Evolutionary conservation across 2,797 vertebrate genomes (phyloP), one percentile per base, ranked within the genome.

Genomic region (Orestias chungarensis): DNA sequence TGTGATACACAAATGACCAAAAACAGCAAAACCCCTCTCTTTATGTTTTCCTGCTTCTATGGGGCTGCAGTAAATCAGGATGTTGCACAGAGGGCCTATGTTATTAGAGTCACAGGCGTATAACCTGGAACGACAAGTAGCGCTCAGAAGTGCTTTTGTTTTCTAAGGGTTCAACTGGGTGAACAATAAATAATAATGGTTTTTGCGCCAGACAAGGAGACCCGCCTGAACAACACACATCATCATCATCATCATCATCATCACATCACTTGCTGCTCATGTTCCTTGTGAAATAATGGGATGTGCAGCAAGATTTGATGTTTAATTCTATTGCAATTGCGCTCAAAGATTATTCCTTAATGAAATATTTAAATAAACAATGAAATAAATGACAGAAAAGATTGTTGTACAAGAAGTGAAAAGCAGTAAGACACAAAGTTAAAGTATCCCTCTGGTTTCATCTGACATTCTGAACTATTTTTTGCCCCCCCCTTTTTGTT

Each of bases 371-470:
- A n/a, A n/a, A n/a, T n/a, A n/a, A n/a, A n/a, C n/a, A n/a, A n/a
- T n/a, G n/a, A n/a, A n/a, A n/a, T n/a, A n/a, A n/a, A n/a, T n/a
- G n/a, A n/a, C n/a, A n/a, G n/a, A n/a, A 11, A 38, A 4, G 33
- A 64, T 70, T 70, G 86, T 88, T 89, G 88, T 88, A 91, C 90
- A 90, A 89, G 91, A 72, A 76, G n/a, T 65, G 71, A 76, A 84
- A 87, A 80, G 81, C 71, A 84, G 82, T 81, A 73, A 82, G 67
- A 71, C 59, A 66, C 49, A 70, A 69, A 88, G 57, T 2, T 38
- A 6, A 8, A 35, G 11, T 84, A 88, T 80, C 80, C 70, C 55
- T 71, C 23, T 31, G 66, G 66, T 76, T 86, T 81, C 86, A 85
- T 78, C 71, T 87, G 81, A 69, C 64, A 57, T 62, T 1, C 49